Base-by-base conservation (phyloP, 2,113 vertebrate genomes). In the Stigmatopora argus region DNA sequence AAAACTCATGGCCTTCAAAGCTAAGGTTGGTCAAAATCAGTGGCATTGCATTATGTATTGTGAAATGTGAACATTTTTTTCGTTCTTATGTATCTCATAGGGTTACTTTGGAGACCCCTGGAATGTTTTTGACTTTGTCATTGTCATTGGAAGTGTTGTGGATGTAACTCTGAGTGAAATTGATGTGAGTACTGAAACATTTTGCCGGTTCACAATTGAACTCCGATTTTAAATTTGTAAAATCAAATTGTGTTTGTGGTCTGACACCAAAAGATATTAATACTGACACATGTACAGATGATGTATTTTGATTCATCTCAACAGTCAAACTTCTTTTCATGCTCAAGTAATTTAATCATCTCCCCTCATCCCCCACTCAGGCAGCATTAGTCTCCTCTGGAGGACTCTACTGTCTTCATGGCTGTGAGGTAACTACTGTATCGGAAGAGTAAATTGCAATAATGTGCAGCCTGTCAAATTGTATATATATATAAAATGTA, bases 81-180 rank as follows among this genome's bases (percentile, higher is more conserved):
- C 45, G 4, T 17, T 23, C 48, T 5, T 47, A 11, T 21, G n/a
- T 9, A 71, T 18, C 49, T 12, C 64, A 44, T 86, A 99, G 97
- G 97, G 96, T 69, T 99, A 99, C 79, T 99, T 99, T 0, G 96
- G 96, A 72, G 97, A 99, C 79, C 96, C 96, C 19, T 99, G 97
- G 97, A 99, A 99, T 0, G 97, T 99, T 69, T 99, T 99, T 65
- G 96, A 99, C 84, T 99, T 99, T 85, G 88, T 99, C 31, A 98
- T 99, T 2, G 97, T 99, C 73, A 82, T 99, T 0, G 97, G 97
- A 59, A 99, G 97, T 75, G 92, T 99, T 60, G 94, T 99, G 1
- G 97, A 99, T 0, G 97, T 99, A 72, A 96, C 97, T 90, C 92
- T 99, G 68, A 99, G 95, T 0, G 95, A 99, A 91, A 93, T 97